Evolutionary conservation across 30 jellyfish, hydroid and myxozoan species (phyloP).

Genomic region (Chrysaora quinquecirrha): DNA sequence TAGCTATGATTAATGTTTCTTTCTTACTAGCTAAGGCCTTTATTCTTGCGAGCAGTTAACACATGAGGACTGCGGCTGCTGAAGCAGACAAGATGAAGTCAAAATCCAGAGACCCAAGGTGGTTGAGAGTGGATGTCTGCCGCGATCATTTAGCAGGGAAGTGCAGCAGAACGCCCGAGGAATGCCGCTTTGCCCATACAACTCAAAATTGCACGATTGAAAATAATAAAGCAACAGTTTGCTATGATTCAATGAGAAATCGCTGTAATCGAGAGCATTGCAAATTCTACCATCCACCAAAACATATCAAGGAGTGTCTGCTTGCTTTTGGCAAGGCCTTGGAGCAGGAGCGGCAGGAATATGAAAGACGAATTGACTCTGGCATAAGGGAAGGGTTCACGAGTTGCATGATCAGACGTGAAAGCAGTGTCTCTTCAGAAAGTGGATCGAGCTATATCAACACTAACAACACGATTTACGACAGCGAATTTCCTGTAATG

Average conservation of each 20-base stretch:
- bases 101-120: background rate
- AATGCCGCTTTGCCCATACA: slow-evolving; percentile 70
- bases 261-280: slow-evolving; percentile 64
- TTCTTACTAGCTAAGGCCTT: no score
- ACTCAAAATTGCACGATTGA: slow-evolving; percentile 42
- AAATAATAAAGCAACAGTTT: slow-evolving; percentile 40
- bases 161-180: slow-evolving; percentile 56
- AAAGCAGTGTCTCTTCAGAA: no score
- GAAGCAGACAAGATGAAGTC: background rate
- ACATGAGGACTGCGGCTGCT: no score
- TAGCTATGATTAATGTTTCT: no score
- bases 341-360: slow-evolving; percentile 37
- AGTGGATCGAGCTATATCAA: no score
- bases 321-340: slow-evolving; percentile 58
- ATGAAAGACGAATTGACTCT: background rate
- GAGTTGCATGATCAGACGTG: no score
- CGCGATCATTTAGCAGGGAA: slow-evolving; percentile 56
- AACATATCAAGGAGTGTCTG: slow-evolving; percentile 47
- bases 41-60: no score
- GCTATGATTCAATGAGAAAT: slow-evolving; percentile 64
- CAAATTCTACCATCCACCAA: slow-evolving; percentile 70
- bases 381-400: no score
- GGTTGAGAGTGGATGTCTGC: slow-evolving; percentile 63
- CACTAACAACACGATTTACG: no score
- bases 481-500: no score